Conservation (phyloP, 2,888 invertebrate genomes). For the Suillia variegata region DNA sequence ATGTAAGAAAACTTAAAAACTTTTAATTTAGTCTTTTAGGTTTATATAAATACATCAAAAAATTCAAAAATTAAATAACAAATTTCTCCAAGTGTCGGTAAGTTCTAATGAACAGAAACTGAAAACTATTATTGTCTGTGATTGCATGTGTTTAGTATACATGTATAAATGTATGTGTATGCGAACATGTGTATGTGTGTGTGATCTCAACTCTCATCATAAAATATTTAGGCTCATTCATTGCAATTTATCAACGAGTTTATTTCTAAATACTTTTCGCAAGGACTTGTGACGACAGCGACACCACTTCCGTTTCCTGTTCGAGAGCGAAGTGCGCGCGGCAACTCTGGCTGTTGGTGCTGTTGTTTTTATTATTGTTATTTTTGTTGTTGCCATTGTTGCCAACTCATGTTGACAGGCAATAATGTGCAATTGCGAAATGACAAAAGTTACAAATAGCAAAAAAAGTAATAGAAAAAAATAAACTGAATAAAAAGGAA, state of each 20-base stretch:
- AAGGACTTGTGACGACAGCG: neutral
- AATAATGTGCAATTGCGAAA: neutral
- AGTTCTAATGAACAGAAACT: no score
- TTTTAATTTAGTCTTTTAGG: no score
- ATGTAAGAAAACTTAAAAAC: no score
- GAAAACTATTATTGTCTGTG: no score
- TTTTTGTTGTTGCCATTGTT: neutral
- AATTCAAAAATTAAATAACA: no score
- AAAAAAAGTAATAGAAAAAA: neutral
- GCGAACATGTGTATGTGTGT: no score
- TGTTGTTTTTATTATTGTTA: neutral
- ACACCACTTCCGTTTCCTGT: neutral
- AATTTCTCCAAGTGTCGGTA: no score
- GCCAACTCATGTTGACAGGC: slow-evolving; percentile 1
- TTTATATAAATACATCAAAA: no score
- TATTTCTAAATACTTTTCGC: slow-evolving; percentile 3
- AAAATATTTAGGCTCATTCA: neutral
- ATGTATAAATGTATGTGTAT: no score
- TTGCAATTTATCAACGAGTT: slow-evolving; percentile 3
- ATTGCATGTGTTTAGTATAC: no score
- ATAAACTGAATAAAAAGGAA: neutral
- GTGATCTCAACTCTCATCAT: neutral
- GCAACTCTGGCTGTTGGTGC: neutral
- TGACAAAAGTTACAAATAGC: neutral
- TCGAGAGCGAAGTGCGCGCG: neutral